Evolutionary conservation across 2,113 vertebrate genomes (phyloP).

Genomic region (Tricholaema leucomelas): DNA sequence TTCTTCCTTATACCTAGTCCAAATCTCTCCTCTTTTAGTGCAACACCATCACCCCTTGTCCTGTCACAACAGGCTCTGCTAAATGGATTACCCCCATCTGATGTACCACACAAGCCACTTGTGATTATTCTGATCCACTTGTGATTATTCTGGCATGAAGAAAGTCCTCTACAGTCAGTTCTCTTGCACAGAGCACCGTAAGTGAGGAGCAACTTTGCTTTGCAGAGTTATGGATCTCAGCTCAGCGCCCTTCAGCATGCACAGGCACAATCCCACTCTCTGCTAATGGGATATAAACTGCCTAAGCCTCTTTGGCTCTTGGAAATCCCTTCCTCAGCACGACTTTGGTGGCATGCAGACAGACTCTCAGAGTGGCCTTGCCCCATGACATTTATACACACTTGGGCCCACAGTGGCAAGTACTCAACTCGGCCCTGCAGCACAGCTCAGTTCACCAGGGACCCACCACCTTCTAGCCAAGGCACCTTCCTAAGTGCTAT

Average conservation of each 20-base stretch:
- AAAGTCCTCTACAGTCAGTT: background rate
- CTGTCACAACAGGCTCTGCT: background rate
- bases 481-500: background rate
- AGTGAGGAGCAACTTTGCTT: background rate
- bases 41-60: background rate
- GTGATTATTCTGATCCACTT: background rate
- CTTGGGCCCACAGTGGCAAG: fast-evolving
- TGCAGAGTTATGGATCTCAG: background rate
- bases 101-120: background rate
- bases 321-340: slow-evolving; percentile 14
- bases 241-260: background rate
- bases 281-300: slow-evolving; percentile 17
- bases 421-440: background rate
- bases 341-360: background rate
- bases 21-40: background rate
- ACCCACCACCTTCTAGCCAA: background rate
- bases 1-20: background rate
- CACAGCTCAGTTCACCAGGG: background rate
- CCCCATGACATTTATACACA: fast-evolving
- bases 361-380: fast-evolving
- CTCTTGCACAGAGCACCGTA: fast-evolving
- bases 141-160: background rate
- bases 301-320: slow-evolving; percentile 36
- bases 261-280: background rate
- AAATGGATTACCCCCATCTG: background rate